Percentiles rank a stretch among this genome's conserved stretches.
Conservation (phyloP, 1,140 invertebrate species). For the Hyphantria cunea region DNA sequence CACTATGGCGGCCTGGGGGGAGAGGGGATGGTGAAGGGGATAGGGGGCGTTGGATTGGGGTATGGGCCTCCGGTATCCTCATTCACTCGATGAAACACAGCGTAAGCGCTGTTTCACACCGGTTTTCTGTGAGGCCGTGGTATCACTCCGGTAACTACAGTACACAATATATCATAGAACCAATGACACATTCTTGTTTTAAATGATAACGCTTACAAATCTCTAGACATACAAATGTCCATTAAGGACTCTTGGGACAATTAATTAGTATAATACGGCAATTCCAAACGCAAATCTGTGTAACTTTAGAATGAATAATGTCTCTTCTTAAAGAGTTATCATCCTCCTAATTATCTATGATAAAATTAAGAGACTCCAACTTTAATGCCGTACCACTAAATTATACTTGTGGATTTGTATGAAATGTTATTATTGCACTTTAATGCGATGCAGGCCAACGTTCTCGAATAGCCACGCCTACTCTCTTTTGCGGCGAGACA, state of each 20-base stretch:
- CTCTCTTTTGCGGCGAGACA: conserved; percentile 59
- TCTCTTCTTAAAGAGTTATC: conserved; percentile 75
- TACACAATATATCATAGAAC: not conserved
- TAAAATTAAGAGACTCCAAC: conserved; percentile 65
- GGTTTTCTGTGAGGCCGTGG: too few relatives aligned
- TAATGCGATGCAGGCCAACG: conserved; percentile 29
- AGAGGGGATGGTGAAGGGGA: too few relatives aligned
- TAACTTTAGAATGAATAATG: conserved; percentile 72
- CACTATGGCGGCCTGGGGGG: too few relatives aligned
- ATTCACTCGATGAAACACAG: too few relatives aligned
- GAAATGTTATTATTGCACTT: conserved; percentile 47
- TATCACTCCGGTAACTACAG: too few relatives aligned
- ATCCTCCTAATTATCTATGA: conserved; percentile 66
- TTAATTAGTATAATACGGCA: conserved; percentile 79
- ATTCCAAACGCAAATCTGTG: conserved; percentile 73
- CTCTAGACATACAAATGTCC: conserved; percentile 52
- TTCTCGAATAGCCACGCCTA: conserved; percentile 24
- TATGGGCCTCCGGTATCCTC: too few relatives aligned
- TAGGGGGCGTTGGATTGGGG: too few relatives aligned
- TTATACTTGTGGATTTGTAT: conserved; percentile 56
- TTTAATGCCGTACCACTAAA: conserved; percentile 49
- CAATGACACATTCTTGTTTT: conserved; percentile 35
- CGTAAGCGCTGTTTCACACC: too few relatives aligned
- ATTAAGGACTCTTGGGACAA: conserved; percentile 70
- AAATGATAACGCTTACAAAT: conserved; percentile 43